Evolutionary conservation across 2,888 invertebrate genomes (phyloP), one percentile per base, ranked within the genome.

Genomic region (Rhyacophila evoluta): DNA sequence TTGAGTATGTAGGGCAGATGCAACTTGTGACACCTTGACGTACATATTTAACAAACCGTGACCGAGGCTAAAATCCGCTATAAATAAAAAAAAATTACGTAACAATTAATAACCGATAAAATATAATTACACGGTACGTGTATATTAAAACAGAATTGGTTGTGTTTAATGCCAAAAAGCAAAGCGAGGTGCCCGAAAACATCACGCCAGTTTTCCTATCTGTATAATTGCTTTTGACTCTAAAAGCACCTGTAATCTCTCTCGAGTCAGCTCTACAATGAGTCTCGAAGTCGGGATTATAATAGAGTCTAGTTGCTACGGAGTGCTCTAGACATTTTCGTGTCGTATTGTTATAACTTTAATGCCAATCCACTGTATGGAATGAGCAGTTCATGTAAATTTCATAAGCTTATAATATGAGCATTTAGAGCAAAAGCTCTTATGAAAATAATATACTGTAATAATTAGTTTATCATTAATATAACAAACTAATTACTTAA

Each of bases 201-300:
- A 79, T 72, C 72, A 79, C 38, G 38, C 75, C 75, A n/a, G 75
- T 79, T 79, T 79, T 70, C 73, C 76, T 77, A 79, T 79, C 79
- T 79, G 41, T 68, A 55, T 74, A 78, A 79, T 72, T 76, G 76
- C 76, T 70, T 75, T 79, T 41, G 72, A 72, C 79, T 75, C 70
- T n/a, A 29, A 55, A 74, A 79, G 79, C 76, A 77, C 76, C 76
- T 79, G 73, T 72, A 79, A 76, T 77, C 75, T 75, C 79, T 72
- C 78, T 72, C 70, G 39, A 75, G 78, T 55, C 78, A 77, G 38
- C 36, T 41, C 2, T 33, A 75, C 75, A 78, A 78, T 72, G 78
- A 75, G 72, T 67, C 37, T 36, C 25, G 3, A 4, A 68, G 70
- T 55, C 70, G 27, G 37, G 38, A 72, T 72, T 72, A 79, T 75